A percentile compares a stretch with the other conserved stretches of the same genome.
Evolutionary conservation across 2,888 invertebrate genomes (phyloP).

Genomic region (Agrotis ipsilon): DNA sequence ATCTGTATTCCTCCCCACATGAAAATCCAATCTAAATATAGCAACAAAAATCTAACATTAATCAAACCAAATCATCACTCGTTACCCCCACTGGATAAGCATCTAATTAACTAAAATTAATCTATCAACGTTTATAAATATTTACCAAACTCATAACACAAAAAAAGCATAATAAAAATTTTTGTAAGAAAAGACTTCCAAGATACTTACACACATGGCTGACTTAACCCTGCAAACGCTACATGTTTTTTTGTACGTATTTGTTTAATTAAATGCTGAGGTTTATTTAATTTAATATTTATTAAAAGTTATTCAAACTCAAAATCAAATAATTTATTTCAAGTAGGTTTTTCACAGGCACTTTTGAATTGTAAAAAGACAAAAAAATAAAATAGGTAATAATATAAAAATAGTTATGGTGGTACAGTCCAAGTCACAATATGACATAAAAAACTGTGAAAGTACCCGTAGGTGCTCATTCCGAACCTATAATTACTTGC

Average conservation of each 20-base stretch:
- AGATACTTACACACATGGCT: constrained; percentile 55
- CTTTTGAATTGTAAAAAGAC: too few relatives aligned
- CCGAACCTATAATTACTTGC: constrained; percentile 72
- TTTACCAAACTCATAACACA: constrained; percentile 3
- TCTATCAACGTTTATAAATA: constrained; percentile 43
- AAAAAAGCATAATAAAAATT: constrained; percentile 39
- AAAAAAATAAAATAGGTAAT: too few relatives aligned
- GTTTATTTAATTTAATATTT: constrained; percentile 66
- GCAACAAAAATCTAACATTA: constrained; percentile 30
- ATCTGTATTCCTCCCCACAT: not conserved
- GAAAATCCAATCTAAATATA: constrained; percentile 10
- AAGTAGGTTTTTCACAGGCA: too few relatives aligned
- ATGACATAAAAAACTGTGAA: too few relatives aligned
- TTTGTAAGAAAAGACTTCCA: constrained; percentile 20
- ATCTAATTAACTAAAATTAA: constrained; percentile 60
- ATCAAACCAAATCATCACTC: constrained; percentile 37
- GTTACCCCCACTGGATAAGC: constrained; percentile 45
- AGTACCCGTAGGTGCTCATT: too few relatives aligned
- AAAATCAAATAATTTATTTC: too few relatives aligned
- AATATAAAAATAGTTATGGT: too few relatives aligned
- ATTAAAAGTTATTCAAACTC: too few relatives aligned
- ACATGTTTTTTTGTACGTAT: constrained; percentile 47
- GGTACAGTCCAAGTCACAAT: too few relatives aligned
- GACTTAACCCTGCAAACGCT: constrained; percentile 44
- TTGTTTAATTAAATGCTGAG: too few relatives aligned